Base-by-base conservation (phyloP, 2,888 invertebrate genomes). In the Erebia palarica region DNA sequence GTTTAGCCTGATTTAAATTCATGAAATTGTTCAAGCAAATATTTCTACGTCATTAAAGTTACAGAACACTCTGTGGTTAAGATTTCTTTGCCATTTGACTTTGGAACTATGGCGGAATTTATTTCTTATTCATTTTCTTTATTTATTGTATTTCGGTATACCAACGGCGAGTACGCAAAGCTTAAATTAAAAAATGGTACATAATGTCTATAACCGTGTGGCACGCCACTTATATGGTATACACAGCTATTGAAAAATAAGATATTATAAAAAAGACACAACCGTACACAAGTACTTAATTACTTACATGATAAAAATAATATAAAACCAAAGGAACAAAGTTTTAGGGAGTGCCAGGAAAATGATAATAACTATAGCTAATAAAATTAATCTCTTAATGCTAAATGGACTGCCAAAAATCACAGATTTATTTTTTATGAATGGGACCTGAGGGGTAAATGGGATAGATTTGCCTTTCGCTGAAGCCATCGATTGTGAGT, bases 21-120 rank as follows among this genome's bases (percentile, higher is more conserved):
- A 75, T 75, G 81, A 84, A 84, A 80, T 80, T 85, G 85, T 81
- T 84, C 83, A 81, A 90, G 89, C 87, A 87, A 89, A 90, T 82
- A 87, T 90, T 92, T 92, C 89, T 90, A 87, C 88, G 89, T 91
- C 92, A 92, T 92, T 92, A 91, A 89, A 90, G 82, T 82, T 84
- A 84, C 84, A 87, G 83, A 83, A 86, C 91, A 91, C 90, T 90
- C 88, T 83, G 84, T 86, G 89, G 90, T 88, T 82, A 84, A 86
- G 60, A 8, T 14, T 86, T 86, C 85, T 84, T 79, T 81, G 79
- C 85, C 85, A 82, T 89, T 90, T 90, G 90, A 90, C 91, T 89
- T 84, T 78, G 79, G 84, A 87, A 89, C 84, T 77, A 80, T 82
- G 78, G 36, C 80, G 81, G 75, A 79, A 80, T 89, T n/a, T n/a